These are phyloP conservation scores for Pygoscelis antarcticus DNA, from an alignment of 2,113 vertebrate species.

Conservation along the genomic window DNA sequence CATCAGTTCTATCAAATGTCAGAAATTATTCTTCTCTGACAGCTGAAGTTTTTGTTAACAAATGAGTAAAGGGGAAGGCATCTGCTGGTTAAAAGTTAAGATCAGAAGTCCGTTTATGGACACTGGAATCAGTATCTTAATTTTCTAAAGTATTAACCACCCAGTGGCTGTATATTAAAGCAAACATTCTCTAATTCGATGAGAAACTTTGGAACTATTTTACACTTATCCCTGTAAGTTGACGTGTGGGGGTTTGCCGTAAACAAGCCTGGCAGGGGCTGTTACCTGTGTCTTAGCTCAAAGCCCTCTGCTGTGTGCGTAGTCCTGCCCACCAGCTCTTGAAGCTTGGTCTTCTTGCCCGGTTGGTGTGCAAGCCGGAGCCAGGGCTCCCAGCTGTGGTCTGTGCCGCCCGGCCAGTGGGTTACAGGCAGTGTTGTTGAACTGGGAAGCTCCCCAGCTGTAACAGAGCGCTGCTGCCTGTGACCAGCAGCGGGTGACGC, in stretches of 20 bases:
- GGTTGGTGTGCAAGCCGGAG: background rate
- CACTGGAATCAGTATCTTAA: background rate
- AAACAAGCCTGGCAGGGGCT: background rate
- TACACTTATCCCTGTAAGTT: fast-evolving
- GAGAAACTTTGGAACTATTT: background rate
- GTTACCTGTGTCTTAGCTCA: background rate
- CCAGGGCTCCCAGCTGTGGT: background rate
- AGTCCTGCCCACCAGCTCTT: background rate
- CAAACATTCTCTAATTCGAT: background rate
- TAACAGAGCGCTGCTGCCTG: background rate
- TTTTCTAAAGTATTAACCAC: background rate
- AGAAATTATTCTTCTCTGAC: background rate
- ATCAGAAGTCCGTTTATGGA: background rate
- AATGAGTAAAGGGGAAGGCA: background rate
- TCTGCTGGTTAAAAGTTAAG: background rate
- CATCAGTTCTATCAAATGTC: background rate
- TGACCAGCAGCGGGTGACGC: background rate
- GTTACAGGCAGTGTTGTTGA: background rate
- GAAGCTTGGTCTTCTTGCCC: background rate
- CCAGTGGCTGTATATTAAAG: background rate
- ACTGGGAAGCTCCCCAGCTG: background rate
- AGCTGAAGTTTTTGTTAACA: background rate
- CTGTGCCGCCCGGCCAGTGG: background rate
- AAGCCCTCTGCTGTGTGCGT: background rate
- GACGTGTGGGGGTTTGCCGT: background rate